Percentiles rank a stretch among this genome's conserved stretches.
Conservation (phyloP, 2,888 invertebrate species). For the Caenorhabditis drosophilae region DNA sequence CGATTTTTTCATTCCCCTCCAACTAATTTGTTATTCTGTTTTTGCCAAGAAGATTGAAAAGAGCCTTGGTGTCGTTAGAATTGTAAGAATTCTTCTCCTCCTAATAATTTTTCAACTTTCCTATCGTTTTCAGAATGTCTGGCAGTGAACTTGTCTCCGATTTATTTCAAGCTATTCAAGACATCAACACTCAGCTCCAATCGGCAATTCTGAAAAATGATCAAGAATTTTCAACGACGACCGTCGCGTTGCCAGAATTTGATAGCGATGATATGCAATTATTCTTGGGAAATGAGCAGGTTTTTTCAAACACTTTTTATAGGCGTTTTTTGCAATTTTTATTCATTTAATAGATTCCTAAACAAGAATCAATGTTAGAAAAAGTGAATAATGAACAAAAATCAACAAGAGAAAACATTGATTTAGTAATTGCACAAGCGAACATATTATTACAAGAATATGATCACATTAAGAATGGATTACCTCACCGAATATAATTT, state of each 20-base stretch:
- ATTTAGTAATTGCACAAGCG: constrained; percentile 20
- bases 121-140: constrained; percentile 7
- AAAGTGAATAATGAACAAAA: constrained; percentile 11
- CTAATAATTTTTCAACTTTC: not conserved
- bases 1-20: too few relatives aligned
- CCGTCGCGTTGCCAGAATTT: constrained; percentile 38
- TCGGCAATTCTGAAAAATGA: constrained; percentile 15
- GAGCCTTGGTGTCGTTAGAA: constrained; percentile 21
- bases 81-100: constrained; percentile 8
- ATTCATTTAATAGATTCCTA: constrained; percentile 11
- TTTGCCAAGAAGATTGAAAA: constrained; percentile 39
- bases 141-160: constrained; percentile 3
- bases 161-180: constrained; percentile 2
- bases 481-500: not conserved
- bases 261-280: constrained; percentile 43
- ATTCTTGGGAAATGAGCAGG: constrained; percentile 40
- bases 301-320: too few relatives aligned
- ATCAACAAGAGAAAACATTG: constrained; percentile 4
- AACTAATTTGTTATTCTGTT: too few relatives aligned
- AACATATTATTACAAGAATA: constrained; percentile 41
- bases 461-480: constrained; percentile 37
- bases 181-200: constrained; percentile 16
- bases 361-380: constrained; percentile 18
- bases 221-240: constrained; percentile 38
- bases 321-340: not conserved